Evolutionary conservation across 2,888 invertebrate genomes (phyloP).

Genomic region (Apoderus coryli): DNA sequence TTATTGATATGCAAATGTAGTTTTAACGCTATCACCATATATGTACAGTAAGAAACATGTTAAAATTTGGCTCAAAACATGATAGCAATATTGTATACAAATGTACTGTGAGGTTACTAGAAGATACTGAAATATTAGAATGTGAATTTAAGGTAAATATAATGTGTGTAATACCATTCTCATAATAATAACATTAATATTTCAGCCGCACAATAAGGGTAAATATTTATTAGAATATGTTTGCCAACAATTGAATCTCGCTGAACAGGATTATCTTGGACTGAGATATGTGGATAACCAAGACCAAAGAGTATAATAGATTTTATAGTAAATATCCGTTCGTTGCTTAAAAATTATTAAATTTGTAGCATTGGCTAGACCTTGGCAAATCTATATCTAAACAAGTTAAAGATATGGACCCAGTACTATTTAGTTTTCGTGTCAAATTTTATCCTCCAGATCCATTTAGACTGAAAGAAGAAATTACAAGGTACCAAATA

Average conservation of each 20-base stretch:
- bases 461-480: conserved; percentile 82
- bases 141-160: conserved; percentile 73
- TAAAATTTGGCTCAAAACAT: conserved; percentile 43
- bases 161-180: conserved; percentile 10
- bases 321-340: too few species aligned
- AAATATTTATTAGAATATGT: conserved; percentile 80
- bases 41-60: conserved; percentile 26
- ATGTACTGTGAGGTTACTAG: conserved; percentile 77
- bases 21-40: too few species aligned
- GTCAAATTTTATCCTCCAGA: conserved; percentile 97
- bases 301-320: conserved; percentile 77
- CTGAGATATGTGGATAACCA: conserved; percentile 79
- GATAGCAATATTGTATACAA: conserved; percentile 66
- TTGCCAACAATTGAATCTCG: conserved; percentile 77
- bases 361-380: conserved; percentile 82
- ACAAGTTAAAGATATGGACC: conserved; percentile 87
- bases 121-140: conserved; percentile 83
- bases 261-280: conserved; percentile 91
- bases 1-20: too few species aligned
- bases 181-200: conserved; percentile 22
- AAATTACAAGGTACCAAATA: conserved; percentile 88
- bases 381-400: conserved; percentile 78
- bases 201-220: conserved; percentile 77
- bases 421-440: conserved; percentile 87
- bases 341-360: conserved; percentile 5